A percentile compares a stretch with the other conserved stretches of the same genome.
These are phyloP conservation scores for Cecropterus lyciades DNA, from an alignment of 1,140 invertebrate genomes.

Conservation along the genomic window DNA sequence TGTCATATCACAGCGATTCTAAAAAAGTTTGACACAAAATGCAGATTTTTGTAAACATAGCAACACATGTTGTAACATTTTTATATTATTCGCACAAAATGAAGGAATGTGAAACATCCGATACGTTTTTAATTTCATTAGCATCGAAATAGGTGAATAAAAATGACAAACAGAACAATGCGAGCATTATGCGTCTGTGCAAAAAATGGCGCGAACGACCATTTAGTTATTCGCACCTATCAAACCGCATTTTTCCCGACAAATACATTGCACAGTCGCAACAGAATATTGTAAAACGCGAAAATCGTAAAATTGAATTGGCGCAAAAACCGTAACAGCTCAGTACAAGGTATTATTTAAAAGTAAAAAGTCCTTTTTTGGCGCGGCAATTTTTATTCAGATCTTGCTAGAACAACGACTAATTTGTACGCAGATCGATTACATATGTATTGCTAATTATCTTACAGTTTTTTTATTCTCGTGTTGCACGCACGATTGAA, in stretches of 20 bases:
- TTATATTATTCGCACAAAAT: conserved; percentile 2
- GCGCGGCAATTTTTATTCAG: conserved; percentile 17
- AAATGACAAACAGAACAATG: conserved; percentile 10
- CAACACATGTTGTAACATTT: no score
- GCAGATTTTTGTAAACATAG: no score
- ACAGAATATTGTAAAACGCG: conserved; percentile 12
- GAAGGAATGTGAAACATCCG: conserved; percentile 18
- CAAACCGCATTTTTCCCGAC: conserved; percentile 10
- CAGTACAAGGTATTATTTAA: conserved; percentile 8
- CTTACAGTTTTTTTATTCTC: conserved; percentile 17
- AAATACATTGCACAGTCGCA: neutral
- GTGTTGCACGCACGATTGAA: conserved; percentile 30
- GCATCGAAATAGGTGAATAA: conserved; percentile 16
- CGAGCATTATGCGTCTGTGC: conserved; percentile 29
- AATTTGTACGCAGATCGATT: conserved; percentile 26
- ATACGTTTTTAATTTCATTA: conserved; percentile 27
- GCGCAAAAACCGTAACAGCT: neutral
- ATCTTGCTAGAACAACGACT: conserved; percentile 2
- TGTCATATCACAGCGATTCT: no score
- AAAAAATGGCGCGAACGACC: conserved; percentile 19
- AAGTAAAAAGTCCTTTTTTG: conserved; percentile 24
- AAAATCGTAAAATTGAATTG: conserved; percentile 32
- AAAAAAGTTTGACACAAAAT: no score
- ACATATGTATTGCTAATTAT: conserved; percentile 26
- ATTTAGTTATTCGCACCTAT: conserved; percentile 11